Base-by-base conservation (phyloP, 2,113 vertebrate genomes). In the Plectropomus leopardus region DNA sequence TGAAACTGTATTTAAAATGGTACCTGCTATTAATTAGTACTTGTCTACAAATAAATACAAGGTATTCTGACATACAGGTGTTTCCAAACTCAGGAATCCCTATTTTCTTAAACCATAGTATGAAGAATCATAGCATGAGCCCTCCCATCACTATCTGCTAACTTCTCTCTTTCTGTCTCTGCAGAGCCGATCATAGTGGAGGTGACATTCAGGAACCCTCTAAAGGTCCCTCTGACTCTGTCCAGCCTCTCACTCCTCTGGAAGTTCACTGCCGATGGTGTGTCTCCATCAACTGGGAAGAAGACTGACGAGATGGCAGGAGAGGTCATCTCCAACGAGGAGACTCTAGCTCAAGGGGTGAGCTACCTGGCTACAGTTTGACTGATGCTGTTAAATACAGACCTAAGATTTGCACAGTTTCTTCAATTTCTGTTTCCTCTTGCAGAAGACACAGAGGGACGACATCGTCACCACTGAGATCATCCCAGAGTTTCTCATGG, bases 181-280 rank as follows among this genome's bases (percentile, higher is more conserved):
- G 40, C 72, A 99, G 98, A 99, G 70, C 98, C 98, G 47, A 94
- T 99, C 87, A 96, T 96, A 53, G 96, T 99, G 65, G 98, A 99
- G 95, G 95, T 99, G 80, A 95, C 94, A 10, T 97, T 99, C 90
- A 96, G 95, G 92, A 99, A 99, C 85, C 98, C 98, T 57, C 88
- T 99, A 76, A 98, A 98, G 90, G 96, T 99, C 92, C 94, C 97
- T 1, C 94, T 99, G 77, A 88, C 95, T 80, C 92, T 99, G 88
- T 97, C 96, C 19, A 95, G 96, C 72, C 93, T 99, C 50, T 97
- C 96, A 0, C 94, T 99, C 55, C 94, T 98, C 24, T 99, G 98
- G 98, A 98, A 95, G 81, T 99, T 99, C 88, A 96, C 96, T 2
- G 90, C 92, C 11, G 96, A 96, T 60, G 94, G 94, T 83, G 92